These are phyloP conservation scores for Unio delphinus DNA, from an alignment of 2,888 invertebrate species.

Conservation along the genomic window DNA sequence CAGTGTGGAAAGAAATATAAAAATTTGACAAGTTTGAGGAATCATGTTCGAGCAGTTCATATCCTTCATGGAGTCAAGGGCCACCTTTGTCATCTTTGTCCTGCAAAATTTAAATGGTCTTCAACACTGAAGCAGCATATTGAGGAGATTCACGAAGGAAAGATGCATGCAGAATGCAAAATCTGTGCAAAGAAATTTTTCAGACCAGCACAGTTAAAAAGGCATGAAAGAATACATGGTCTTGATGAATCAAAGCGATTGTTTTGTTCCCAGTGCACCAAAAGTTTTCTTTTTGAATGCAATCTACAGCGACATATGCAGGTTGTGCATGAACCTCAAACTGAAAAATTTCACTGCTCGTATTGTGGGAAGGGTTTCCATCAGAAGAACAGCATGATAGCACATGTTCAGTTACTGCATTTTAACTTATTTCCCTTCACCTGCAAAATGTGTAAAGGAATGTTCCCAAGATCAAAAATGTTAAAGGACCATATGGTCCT, in stretches of 20 bases:
- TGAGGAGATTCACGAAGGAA: constrained; percentile 47
- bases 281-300: constrained; percentile 49
- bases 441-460: constrained; percentile 39
- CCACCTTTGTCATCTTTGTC: constrained; percentile 44
- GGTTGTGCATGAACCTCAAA: constrained; percentile 42
- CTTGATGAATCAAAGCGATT: constrained; percentile 35
- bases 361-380: constrained; percentile 58
- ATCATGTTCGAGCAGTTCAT: constrained; percentile 44
- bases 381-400: constrained; percentile 44
- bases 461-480: constrained; percentile 35
- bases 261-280: constrained; percentile 44
- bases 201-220: constrained; percentile 40
- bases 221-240: constrained; percentile 48
- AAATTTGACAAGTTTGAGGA: constrained; percentile 38
- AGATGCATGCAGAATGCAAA: constrained; percentile 36
- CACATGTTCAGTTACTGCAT: constrained; percentile 52
- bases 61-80: constrained; percentile 18
- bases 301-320: constrained; percentile 53
- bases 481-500: constrained; percentile 52
- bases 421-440: constrained; percentile 48
- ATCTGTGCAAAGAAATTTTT: constrained; percentile 49
- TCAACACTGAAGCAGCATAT: constrained; percentile 50
- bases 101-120: constrained; percentile 46
- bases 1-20: constrained; percentile 42
- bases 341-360: constrained; percentile 54